Conservation (phyloP, 2,888 invertebrate genomes). For the Polyommatus iphigenia region DNA sequence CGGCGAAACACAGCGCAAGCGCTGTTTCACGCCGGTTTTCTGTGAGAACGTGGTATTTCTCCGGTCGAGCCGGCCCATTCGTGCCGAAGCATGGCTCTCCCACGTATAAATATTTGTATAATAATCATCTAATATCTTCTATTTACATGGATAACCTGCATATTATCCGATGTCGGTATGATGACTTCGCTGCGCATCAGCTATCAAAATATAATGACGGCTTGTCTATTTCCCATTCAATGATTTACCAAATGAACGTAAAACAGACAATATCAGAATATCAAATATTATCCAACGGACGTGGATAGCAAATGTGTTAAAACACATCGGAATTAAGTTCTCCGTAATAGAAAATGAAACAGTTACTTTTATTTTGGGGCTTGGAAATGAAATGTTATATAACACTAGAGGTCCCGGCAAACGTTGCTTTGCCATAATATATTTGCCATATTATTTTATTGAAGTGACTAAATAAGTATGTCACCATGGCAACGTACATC, state of each 20-base stretch:
- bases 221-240: background rate
- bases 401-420: too few relatives aligned
- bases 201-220: slow-evolving; percentile 37
- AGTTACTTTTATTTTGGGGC: background rate
- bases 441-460: too few relatives aligned
- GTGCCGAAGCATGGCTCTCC: too few relatives aligned
- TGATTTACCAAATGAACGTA: slow-evolving; percentile 1
- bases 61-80: too few relatives aligned
- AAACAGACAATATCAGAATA: slow-evolving; percentile 17
- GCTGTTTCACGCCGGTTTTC: too few relatives aligned
- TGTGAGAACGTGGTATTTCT: too few relatives aligned
- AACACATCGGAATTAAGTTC: background rate
- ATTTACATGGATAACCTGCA: background rate
- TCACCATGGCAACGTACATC: too few relatives aligned
- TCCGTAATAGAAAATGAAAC: background rate
- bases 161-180: background rate
- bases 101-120: too few relatives aligned
- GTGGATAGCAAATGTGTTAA: background rate
- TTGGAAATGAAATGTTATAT: background rate
- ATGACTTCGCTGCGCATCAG: slow-evolving; percentile 1
- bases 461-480: too few relatives aligned
- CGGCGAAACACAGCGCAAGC: too few relatives aligned
- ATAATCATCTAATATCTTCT: too few relatives aligned
- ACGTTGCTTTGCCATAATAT: too few relatives aligned
- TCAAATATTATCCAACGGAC: slow-evolving; percentile 12